Evolutionary conservation across 2,888 invertebrate genomes (phyloP).

Genomic region (Gryllus longicercus): DNA sequence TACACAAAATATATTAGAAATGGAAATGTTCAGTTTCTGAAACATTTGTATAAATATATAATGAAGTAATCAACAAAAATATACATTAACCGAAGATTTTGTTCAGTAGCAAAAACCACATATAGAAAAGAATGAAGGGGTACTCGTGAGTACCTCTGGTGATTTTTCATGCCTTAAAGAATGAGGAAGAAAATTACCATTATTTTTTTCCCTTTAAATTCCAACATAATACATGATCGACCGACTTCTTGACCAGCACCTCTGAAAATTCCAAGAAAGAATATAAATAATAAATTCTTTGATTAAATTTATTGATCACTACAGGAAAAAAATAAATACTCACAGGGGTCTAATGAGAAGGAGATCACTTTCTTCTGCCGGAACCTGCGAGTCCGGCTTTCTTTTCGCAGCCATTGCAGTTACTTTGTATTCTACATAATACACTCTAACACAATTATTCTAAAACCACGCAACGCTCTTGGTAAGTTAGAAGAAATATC

Average conservation of each 20-base stretch:
- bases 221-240: slow-evolving; percentile 94
- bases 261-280: slow-evolving; percentile 46
- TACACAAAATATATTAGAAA: too few species aligned
- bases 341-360: slow-evolving; percentile 86
- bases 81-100: too few species aligned
- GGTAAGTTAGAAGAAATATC: too few species aligned
- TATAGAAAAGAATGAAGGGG: too few species aligned
- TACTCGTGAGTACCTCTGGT: too few species aligned
- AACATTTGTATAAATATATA: too few species aligned
- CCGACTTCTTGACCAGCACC: slow-evolving; percentile 99
- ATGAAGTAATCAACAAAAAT: too few species aligned
- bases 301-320: not conserved
- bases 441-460: too few species aligned
- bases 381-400: slow-evolving; percentile 60
- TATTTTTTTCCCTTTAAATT: slow-evolving; percentile 98
- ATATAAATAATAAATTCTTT: not conserved
- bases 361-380: slow-evolving; percentile 89
- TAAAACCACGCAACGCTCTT: too few species aligned
- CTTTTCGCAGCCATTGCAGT: slow-evolving; percentile 48
- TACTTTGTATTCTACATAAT: too few species aligned
- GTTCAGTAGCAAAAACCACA: too few species aligned
- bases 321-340: slow-evolving; percentile 42
- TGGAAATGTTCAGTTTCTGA: too few species aligned
- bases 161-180: not conserved
- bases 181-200: slow-evolving; percentile 60